phyloP scores from a whole-genome alignment of 2,888 invertebrate species.

The Chesias legatella region DNA sequence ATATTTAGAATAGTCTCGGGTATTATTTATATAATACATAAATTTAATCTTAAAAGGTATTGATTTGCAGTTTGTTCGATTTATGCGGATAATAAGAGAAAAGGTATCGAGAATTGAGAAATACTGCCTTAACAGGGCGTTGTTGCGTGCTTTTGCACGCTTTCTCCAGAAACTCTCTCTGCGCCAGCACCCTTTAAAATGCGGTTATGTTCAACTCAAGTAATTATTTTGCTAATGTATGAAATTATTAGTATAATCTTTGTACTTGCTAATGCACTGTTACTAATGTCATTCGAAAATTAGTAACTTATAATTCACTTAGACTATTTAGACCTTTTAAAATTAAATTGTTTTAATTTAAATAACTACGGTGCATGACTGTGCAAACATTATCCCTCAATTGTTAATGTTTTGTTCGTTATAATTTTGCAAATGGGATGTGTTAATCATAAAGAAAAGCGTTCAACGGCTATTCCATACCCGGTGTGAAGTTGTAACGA shows the following conservation, averaged over 20 bases:
- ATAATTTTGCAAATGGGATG: constrained; percentile 40
- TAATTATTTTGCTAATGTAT: constrained; percentile 10
- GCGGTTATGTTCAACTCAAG: constrained; percentile 34
- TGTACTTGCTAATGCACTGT: no score
- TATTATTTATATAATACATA: constrained; percentile 3
- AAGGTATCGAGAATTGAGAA: constrained; percentile 59
- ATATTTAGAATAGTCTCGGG: no score
- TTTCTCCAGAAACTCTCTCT: constrained; percentile 41
- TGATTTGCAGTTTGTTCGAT: constrained; percentile 10
- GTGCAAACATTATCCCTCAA: constrained; percentile 1
- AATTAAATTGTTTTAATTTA: no score
- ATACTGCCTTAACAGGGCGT: constrained; percentile 70
- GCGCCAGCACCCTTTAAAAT: constrained; percentile 42
- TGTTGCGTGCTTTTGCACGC: constrained; percentile 37
- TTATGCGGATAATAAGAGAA: constrained; percentile 25
- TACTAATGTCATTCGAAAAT: no score
- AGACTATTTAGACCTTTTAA: no score
- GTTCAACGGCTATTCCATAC: constrained; percentile 42
- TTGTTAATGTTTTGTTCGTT: constrained; percentile 19
- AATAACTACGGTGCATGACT: neutral
- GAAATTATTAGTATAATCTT: no score
- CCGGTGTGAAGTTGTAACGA: constrained; percentile 55
- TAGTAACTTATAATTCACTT: no score
- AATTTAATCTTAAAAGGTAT: neutral
- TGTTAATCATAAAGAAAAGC: constrained; percentile 50